Evolutionary conservation across 2,888 invertebrate genomes (phyloP), one percentile per base, ranked within the genome.

Genomic region (Melipona beecheii): DNA sequence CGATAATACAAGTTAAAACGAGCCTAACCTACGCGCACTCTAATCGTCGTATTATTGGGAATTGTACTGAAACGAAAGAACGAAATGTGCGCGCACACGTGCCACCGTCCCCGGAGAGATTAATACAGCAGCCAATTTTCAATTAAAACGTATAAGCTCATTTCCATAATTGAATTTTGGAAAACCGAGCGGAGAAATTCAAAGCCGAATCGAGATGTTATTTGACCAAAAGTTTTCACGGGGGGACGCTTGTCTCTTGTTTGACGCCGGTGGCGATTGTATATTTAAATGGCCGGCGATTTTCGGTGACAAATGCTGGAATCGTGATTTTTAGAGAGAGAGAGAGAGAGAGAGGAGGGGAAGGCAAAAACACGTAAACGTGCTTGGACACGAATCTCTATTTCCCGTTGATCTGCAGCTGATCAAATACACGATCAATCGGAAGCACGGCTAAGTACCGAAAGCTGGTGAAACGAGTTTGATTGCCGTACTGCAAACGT

Each of bases 381-480:
- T 75, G 52, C 60, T 56, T 73, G 49, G 49, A 60, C 65, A 60
- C 65, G 71, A 54, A 24, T 70, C 52, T 49, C 62, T 73, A 76
- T 73, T 56, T 19, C 70, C 49, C 70, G 75, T 79, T 72, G 75
- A 76, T 65, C 69, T 54, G 65, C 74, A 76, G 80, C 80, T 78
- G 84, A 81, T 84, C 80, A 84, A 85, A 86, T 65, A 77, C 56
- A 27, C 75, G 66, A 86, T 70, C 58, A 74, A 77, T 83, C 78
- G 70, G 76, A 69, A 78, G 66, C 74, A 49, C 36, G 27, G 52
- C 43, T 62, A 72, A 81, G 83, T 79, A 78, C 62, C 66, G 72
- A 60, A 60, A 36, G 70, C 69, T 49, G 49, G 49, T 43, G 75
- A 60, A 74, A 81, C 49, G 65, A 78, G 79, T 77, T 31, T 75